Evolutionary conservation across 92 coral and sea anemone species (phyloP), one percentile per base, ranked within the genome.

Genomic region (Diadumene lineata): DNA sequence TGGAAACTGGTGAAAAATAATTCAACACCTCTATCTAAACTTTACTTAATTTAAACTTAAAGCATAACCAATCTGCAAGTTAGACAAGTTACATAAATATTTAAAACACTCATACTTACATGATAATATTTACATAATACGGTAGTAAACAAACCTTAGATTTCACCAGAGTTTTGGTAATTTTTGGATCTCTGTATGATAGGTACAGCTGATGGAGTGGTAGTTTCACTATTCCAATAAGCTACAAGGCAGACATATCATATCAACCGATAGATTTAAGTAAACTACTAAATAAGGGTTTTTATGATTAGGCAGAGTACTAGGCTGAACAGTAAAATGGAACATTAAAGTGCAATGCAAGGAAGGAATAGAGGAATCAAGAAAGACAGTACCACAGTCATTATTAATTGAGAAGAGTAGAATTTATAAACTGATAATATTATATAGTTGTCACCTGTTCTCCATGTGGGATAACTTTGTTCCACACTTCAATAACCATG

Each of bases 181-280:
- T 89, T 75, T 92, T 80, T 48, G 87, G 85, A 68, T 94, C 97
- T 75, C 97, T 82, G 70, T 77, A 94, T 63, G 98, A 94, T 82
- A 94, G 70, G 84, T 94, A 94, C 31, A 94, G 77, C 64, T 94
- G 98, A 32, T 94, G 98, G 34, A 94, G 78, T 29, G 98, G 91
- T 44, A 94, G 73, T 87, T 94, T 94, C 48, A 79, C 94, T 77
- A 94, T 83, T 19, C 98, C 98, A 75, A 94, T 71, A 71, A 94
- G 88, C 98, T 94, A 73, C 56, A 79, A 31, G 28, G 74, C 48
- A 43, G 29, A n/a, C n/a, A 53, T 53, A 53, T 16, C n/a, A 2
- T 53, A 53, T 7, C 28, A 10, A n/a, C n/a, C 10, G 72, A 64
- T 9, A 53, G 10, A 53, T 53, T 2, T 6, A n/a, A 31, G 15